A percentile compares a stretch with the other conserved stretches of the same genome.
Evolutionary conservation across 2,888 invertebrate genomes (phyloP).

Genomic region (Saturnia pavonia): DNA sequence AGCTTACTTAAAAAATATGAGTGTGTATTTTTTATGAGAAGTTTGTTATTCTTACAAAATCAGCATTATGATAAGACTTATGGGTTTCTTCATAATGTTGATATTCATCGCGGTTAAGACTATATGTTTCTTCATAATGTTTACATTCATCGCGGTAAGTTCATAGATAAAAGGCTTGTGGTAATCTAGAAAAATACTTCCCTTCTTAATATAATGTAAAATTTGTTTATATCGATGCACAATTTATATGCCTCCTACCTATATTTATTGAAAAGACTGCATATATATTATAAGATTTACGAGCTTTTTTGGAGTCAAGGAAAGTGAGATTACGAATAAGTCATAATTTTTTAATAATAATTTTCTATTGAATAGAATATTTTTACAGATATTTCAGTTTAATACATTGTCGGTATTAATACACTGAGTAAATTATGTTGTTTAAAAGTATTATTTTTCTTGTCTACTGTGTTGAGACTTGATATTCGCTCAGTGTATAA

Average conservation of each 20-base stretch:
- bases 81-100: neutral
- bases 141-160: neutral
- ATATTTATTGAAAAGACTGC: conserved; percentile 41
- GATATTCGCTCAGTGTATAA: neutral
- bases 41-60: neutral
- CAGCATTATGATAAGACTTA: neutral
- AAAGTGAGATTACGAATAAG: conserved; percentile 63
- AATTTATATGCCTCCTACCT: no score
- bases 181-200: neutral
- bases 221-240: conserved; percentile 28
- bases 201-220: conserved; percentile 18
- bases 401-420: neutral
- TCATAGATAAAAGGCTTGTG: neutral
- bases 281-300: conserved; percentile 37
- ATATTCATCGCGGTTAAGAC: neutral
- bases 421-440: neutral
- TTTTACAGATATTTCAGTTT: conserved; percentile 29
- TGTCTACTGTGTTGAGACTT: neutral
- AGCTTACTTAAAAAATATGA: no score
- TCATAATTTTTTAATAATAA: conserved; percentile 35
- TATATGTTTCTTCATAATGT: neutral
- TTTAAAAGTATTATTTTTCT: neutral
- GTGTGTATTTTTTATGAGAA: no score
- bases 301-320: conserved; percentile 49
- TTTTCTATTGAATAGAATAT: conserved; percentile 14